phyloP scores from a whole-genome alignment of 1,140 invertebrate species.

The Procambarus clarkii region DNA sequence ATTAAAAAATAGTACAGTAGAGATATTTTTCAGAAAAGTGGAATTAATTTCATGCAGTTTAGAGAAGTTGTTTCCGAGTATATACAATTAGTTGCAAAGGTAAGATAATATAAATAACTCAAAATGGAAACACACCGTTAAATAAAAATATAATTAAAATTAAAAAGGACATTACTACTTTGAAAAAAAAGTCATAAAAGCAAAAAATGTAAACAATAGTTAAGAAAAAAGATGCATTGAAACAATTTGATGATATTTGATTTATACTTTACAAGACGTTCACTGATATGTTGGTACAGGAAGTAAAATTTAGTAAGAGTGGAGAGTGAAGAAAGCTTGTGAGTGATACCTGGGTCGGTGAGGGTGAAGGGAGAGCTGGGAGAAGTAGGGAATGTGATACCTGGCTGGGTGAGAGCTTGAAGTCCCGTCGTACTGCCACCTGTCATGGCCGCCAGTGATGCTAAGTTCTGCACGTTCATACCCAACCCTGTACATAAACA shows the following conservation, averaged over 20 bases:
- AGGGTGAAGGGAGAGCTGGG: slow-evolving; percentile 56
- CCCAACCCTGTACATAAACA: slow-evolving; percentile 55
- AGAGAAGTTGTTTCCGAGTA: too few relatives aligned
- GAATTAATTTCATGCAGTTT: too few relatives aligned
- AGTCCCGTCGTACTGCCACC: slow-evolving; percentile 78
- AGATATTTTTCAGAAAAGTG: too few relatives aligned
- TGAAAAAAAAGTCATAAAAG: background rate
- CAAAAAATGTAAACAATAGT: background rate
- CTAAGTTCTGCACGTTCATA: slow-evolving; percentile 92
- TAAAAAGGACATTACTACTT: background rate
- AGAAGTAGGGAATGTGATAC: slow-evolving; percentile 74
- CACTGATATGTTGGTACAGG: background rate
- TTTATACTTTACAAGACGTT: background rate
- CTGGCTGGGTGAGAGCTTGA: slow-evolving; percentile 79
- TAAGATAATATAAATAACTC: too few relatives aligned
- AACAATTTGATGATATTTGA: too few relatives aligned
- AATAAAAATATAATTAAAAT: background rate
- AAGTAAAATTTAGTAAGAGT: background rate
- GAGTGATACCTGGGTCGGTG: slow-evolving; percentile 59
- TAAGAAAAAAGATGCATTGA: background rate
- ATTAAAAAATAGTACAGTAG: too few relatives aligned
- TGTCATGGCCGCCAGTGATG: slow-evolving; percentile 90
- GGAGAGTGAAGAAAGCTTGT: background rate
- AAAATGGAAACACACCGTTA: background rate
- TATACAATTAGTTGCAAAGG: too few relatives aligned